Base-by-base conservation (phyloP, 2,113 vertebrate species). In the Lichenostomus cassidix region DNA sequence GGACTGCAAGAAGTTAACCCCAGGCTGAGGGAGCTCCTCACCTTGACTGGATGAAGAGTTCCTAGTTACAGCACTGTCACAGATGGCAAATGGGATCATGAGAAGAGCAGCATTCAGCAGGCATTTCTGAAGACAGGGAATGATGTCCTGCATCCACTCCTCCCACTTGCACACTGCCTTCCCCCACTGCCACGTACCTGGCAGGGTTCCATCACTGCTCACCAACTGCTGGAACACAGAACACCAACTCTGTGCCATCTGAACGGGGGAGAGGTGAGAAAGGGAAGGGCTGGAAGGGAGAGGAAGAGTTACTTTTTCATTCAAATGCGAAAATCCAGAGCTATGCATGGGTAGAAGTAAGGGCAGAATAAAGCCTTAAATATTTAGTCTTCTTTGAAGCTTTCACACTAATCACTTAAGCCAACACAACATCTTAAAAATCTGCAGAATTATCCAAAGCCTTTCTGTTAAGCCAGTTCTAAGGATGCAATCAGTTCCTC, bases 381-480 rank as follows among this genome's bases (percentile, higher is more conserved):
- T 63, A 93, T 86, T 93, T 62, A 47, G 65, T 84, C 88, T 87
- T 82, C 92, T 94, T 85, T 65, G 78, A 96, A 88, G 65, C 73
- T 79, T 87, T 68, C 64, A 23, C 7, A 24, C 49, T 97, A 96
- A 96, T 95, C 94, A 77, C 37, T 95, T 96, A 96, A 97, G 96
- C 83, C 79, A 67, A 65, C 33, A 29, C 59, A 52, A 83, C 73
- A 83, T 85, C 96, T 92, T 95, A 77, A 94, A 90, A 96, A 90
- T 31, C 37, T 28, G 67, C 1, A 1, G 83, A 91, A 81, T 96
- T 89, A 90, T 70, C 84, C 77, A 63, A 82, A 96, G 87, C 79
- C 90, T 93, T 95, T 79, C 64, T 87, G 56, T 79, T 71, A 31
- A 93, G 79, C 73, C 46, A 46, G 80, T 87, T 94, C 83, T 76